Conservation (phyloP, 2,797 vertebrate genomes). For the Dallia pectoralis region DNA sequence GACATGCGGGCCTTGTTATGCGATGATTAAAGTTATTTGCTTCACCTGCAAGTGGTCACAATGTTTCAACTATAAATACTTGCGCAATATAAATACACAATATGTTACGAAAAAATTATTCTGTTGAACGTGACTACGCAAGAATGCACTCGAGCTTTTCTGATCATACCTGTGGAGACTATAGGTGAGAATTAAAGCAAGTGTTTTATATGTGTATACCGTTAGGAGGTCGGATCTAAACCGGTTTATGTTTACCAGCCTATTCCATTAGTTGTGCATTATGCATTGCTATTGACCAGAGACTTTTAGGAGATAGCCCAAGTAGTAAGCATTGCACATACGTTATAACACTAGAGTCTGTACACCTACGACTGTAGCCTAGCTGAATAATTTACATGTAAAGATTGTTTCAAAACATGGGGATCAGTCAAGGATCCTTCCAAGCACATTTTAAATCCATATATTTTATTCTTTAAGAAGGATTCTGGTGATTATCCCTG, state of each 20-base stretch:
- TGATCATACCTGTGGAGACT: conserved; percentile 47
- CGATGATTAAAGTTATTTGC: too few species aligned
- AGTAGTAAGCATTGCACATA: conserved; percentile 28
- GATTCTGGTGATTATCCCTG: conserved; percentile 53
- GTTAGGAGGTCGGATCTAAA: conserved; percentile 49
- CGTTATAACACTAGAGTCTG: conserved; percentile 28
- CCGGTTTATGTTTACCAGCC: conserved; percentile 28
- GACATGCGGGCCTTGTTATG: too few species aligned
- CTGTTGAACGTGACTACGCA: too few species aligned
- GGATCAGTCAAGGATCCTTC: conserved; percentile 55
- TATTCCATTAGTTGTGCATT: too few species aligned
- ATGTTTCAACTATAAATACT: too few species aligned
- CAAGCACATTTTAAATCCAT: conserved; percentile 56
- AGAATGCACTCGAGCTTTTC: not conserved
- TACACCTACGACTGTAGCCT: conserved; percentile 32
- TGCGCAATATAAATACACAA: too few species aligned
- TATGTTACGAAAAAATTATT: too few species aligned
- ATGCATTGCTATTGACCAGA: too few species aligned
- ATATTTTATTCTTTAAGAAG: conserved; percentile 31
- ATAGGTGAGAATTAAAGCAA: conserved; percentile 51
- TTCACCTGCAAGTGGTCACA: too few species aligned
- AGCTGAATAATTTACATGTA: conserved; percentile 50
- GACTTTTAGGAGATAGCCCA: not conserved
- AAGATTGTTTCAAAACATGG: conserved; percentile 47
- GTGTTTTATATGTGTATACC: conserved; percentile 37